phyloP scores from a whole-genome alignment of 2,888 invertebrate species.

The Lasioglossum marginatum region DNA sequence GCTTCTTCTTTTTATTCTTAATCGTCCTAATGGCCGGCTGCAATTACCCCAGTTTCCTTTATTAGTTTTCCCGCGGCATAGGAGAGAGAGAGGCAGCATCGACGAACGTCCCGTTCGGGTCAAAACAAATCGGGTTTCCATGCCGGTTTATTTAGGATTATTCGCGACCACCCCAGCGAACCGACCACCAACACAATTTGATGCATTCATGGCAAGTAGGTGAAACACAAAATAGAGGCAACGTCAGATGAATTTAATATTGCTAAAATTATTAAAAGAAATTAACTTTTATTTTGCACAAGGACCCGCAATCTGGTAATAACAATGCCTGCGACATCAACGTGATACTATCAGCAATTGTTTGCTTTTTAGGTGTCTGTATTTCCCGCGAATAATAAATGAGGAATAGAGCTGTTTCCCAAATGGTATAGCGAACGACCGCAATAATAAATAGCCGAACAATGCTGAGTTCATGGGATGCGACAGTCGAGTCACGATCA shows the following conservation, averaged over 20 bases:
- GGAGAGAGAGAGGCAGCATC: background rate
- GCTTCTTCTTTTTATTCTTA: slow-evolving; percentile 50
- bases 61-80: slow-evolving; percentile 44
- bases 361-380: too few relatives aligned
- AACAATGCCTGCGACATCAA: too few relatives aligned
- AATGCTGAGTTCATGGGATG: background rate
- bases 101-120: slow-evolving; percentile 22
- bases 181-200: too few relatives aligned
- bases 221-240: too few relatives aligned
- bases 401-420: too few relatives aligned
- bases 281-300: too few relatives aligned
- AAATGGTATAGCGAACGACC: background rate
- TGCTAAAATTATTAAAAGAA: too few relatives aligned
- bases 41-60: slow-evolving; percentile 58
- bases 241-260: too few relatives aligned
- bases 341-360: too few relatives aligned
- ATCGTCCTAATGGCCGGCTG: slow-evolving; percentile 47
- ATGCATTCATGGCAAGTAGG: too few relatives aligned
- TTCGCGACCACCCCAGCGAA: background rate
- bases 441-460: background rate
- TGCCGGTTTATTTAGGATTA: background rate
- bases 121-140: slow-evolving; percentile 35
- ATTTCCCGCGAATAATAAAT: too few relatives aligned
- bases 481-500: background rate
- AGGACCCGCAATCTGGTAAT: too few relatives aligned